Evolutionary conservation across 1,140 invertebrate species (phyloP).

Genomic region (Drosophila insularis): DNA sequence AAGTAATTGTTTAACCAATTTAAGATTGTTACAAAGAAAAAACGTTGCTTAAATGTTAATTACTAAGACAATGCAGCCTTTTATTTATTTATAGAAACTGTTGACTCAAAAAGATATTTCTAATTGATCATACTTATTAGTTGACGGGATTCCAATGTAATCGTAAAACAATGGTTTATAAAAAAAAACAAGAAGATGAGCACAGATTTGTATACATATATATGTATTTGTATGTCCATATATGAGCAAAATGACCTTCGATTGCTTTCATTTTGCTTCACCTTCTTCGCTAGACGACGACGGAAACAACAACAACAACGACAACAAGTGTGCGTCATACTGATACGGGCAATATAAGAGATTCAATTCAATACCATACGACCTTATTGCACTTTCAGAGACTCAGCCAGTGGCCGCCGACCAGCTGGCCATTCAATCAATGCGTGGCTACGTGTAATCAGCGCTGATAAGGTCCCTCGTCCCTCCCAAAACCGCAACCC

Average conservation of each 20-base stretch:
- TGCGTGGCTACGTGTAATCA: constrained; percentile 65
- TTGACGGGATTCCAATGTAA: constrained; percentile 15
- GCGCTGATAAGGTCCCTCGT: constrained; percentile 31
- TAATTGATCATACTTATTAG: background rate
- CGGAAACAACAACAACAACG: background rate
- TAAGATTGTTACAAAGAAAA: no score
- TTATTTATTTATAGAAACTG: no score
- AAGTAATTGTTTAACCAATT: no score
- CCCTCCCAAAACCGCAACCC: background rate
- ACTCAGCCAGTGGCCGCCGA: constrained; percentile 17
- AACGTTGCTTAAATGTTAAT: background rate
- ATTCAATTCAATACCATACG: constrained; percentile 10
- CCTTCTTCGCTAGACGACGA: background rate
- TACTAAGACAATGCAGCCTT: background rate
- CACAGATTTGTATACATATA: no score
- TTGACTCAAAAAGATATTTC: background rate
- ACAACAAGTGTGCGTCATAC: constrained; percentile 17
- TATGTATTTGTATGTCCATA: no score
- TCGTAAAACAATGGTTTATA: constrained; percentile 2
- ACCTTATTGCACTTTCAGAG: constrained; percentile 20
- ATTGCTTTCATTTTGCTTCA: constrained; percentile 4
- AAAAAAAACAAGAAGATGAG: background rate
- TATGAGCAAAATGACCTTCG: background rate
- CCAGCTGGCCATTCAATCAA: constrained; percentile 51
- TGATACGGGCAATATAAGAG: constrained; percentile 14